These are phyloP conservation scores for Andrena minutula DNA, from an alignment of 2,888 invertebrate genomes.

Conservation along the genomic window DNA sequence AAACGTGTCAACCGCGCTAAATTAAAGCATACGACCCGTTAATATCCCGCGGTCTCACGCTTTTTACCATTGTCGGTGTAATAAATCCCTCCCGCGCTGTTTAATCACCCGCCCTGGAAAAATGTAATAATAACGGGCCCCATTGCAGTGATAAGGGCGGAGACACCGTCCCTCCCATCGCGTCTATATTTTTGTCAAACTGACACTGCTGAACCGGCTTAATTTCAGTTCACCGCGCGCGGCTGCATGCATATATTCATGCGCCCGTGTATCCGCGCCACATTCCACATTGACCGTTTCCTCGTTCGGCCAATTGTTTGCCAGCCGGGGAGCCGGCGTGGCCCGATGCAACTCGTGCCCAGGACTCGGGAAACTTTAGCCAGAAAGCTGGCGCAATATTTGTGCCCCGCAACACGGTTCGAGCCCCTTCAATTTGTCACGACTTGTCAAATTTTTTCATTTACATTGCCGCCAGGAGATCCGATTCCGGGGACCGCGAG, in stretches of 20 bases:
- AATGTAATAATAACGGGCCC: constrained; percentile 43
- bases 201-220: constrained; percentile 65
- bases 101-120: constrained; percentile 22
- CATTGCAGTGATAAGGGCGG: constrained; percentile 23
- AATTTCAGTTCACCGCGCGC: constrained; percentile 59
- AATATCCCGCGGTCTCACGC: not conserved
- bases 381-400: constrained; percentile 46
- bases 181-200: constrained; percentile 61
- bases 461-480: constrained; percentile 45
- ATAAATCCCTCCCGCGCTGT: constrained; percentile 30
- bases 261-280: constrained; percentile 12
- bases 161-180: constrained; percentile 8
- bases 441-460: constrained; percentile 73
- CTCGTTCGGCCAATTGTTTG: constrained; percentile 57
- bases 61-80: not conserved
- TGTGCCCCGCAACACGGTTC: constrained; percentile 36
- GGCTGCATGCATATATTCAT: constrained; percentile 47
- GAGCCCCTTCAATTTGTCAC: constrained; percentile 75
- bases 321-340: constrained; percentile 2
- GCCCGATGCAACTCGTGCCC: too few relatives aligned
- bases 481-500: constrained; percentile 50
- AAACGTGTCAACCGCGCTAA: not conserved
- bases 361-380: constrained; percentile 44
- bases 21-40: not conserved
- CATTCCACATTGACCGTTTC: constrained; percentile 20